Conservation (phyloP, 2,113 vertebrate species). For the Henicopernis longicauda region DNA sequence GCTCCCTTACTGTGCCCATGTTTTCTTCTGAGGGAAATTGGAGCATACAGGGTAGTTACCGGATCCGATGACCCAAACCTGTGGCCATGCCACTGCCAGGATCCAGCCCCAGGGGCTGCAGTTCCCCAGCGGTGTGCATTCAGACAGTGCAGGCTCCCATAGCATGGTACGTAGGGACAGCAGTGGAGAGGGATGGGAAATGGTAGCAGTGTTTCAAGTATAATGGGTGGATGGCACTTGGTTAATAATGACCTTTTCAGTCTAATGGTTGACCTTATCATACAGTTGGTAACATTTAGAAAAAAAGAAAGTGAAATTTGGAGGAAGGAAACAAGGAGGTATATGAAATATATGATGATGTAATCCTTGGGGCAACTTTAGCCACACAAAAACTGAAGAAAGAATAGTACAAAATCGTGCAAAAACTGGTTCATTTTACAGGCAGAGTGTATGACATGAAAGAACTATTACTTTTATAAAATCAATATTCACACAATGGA, state of each 20-base stretch:
- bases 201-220: neutral
- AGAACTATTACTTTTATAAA: neutral
- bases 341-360: neutral
- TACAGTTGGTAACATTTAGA: neutral
- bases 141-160: neutral
- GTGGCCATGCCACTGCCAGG: neutral
- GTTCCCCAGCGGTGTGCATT: neutral
- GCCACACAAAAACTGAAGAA: neutral
- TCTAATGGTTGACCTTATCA: neutral
- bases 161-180: accelerated
- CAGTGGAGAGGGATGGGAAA: neutral
- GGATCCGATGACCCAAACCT: neutral
- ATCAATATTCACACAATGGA: neutral
- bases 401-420: neutral
- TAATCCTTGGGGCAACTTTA: neutral
- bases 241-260: neutral
- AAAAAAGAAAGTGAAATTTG: neutral
- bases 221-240: neutral
- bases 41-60: neutral
- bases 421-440: neutral
- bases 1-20: neutral
- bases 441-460: neutral
- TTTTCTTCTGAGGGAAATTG: neutral
- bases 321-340: neutral
- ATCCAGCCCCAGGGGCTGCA: accelerated